phyloP scores from a whole-genome alignment of 1,140 invertebrate species.

The Amyelois transitella region DNA sequence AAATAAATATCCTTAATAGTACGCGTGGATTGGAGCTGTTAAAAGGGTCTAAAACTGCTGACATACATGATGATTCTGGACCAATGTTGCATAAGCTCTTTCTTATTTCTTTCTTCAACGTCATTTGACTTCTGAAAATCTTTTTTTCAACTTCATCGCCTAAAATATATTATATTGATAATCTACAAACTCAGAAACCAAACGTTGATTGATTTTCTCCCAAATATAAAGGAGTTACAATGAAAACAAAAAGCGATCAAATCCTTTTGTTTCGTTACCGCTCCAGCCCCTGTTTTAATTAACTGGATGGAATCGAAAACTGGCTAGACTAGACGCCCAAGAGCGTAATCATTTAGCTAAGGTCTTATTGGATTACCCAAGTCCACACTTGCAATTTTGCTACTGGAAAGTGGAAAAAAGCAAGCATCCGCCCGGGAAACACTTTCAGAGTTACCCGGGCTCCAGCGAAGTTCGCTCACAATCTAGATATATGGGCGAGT shows the following conservation, averaged over 20 bases:
- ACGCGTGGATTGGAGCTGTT: slow-evolving; percentile 8
- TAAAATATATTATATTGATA: neutral
- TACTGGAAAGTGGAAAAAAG: slow-evolving; percentile 32
- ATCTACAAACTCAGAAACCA: no score
- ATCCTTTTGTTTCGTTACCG: neutral
- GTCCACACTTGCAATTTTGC: slow-evolving; percentile 40
- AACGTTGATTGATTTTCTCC: no score
- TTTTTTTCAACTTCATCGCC: neutral
- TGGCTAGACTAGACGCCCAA: slow-evolving; percentile 6
- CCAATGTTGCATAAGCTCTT: no score
- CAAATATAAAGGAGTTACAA: neutral
- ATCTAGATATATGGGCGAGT: slow-evolving; percentile 70
- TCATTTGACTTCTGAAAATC: no score
- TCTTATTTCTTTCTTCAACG: no score
- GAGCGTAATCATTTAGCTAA: slow-evolving; percentile 19
- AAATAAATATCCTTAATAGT: slow-evolving; percentile 42
- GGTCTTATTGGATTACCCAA: slow-evolving; percentile 44
- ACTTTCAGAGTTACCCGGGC: slow-evolving; percentile 34
- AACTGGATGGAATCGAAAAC: slow-evolving; percentile 25
- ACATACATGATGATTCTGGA: no score
- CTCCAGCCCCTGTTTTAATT: slow-evolving; percentile 22
- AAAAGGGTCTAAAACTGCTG: neutral
- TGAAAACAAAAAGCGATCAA: neutral
- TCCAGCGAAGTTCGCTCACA: slow-evolving; percentile 37
- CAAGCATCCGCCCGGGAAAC: slow-evolving; percentile 30